Evolutionary conservation across 1,140 invertebrate species (phyloP).

Genomic region (Magallana gigas): DNA sequence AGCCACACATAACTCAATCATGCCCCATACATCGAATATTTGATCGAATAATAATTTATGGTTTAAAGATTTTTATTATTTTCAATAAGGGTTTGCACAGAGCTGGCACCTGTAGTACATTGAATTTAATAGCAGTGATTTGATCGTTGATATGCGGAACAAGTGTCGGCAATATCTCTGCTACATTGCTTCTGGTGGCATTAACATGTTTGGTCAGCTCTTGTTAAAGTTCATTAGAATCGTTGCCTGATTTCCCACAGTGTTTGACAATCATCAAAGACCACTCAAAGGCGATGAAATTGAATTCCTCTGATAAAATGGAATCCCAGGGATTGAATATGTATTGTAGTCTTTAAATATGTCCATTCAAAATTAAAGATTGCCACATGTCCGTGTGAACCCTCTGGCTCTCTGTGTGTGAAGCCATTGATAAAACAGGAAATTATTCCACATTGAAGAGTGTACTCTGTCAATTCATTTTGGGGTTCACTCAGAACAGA

Average conservation of each 20-base stretch:
- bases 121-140: background rate
- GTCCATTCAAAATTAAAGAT: background rate
- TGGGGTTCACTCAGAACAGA: background rate
- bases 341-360: background rate
- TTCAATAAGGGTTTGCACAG: background rate
- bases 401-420: background rate
- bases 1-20: too few species aligned
- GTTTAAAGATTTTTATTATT: slow-evolving; percentile 12
- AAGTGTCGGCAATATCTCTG: background rate
- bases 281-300: background rate
- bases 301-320: background rate
- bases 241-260: background rate
- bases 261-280: background rate
- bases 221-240: background rate
- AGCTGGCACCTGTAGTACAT: background rate
- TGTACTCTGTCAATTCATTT: background rate
- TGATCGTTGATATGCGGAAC: background rate
- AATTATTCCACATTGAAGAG: background rate
- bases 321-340: background rate
- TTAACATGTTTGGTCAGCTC: slow-evolving; percentile 35
- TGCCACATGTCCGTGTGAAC: background rate
- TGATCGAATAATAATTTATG: background rate
- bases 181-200: background rate
- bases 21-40: background rate
- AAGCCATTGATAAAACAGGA: background rate